Conservation (phyloP, 2,888 invertebrate species). For the Noctua pronuba region DNA sequence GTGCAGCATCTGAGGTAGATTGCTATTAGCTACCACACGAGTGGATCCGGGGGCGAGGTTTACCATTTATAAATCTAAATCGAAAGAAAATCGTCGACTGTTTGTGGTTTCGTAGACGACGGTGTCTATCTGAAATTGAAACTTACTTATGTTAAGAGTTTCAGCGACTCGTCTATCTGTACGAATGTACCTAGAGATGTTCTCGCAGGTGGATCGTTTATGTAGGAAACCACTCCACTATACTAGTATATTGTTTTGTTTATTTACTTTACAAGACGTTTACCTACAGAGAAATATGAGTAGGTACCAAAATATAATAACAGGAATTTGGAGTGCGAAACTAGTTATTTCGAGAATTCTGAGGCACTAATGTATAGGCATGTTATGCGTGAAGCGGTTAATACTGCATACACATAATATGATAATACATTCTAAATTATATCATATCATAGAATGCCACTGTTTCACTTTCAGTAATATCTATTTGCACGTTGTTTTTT, state of each 20-base stretch:
- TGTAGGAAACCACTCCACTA: constrained; percentile 37
- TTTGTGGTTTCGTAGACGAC: not conserved
- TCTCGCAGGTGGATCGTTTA: constrained; percentile 12
- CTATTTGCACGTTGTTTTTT: constrained; percentile 35
- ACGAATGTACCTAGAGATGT: constrained; percentile 3
- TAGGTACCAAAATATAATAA: constrained; percentile 21
- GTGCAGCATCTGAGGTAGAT: constrained; percentile 28
- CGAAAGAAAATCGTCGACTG: constrained; percentile 17
- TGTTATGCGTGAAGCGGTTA: not conserved
- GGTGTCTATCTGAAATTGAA: constrained; percentile 27
- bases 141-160: constrained; percentile 45
- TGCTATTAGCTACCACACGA: constrained; percentile 33
- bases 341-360: constrained; percentile 11
- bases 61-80: constrained; percentile 20
- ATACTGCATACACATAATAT: not conserved
- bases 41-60: constrained; percentile 5
- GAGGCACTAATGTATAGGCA: not conserved
- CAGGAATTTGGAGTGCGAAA: constrained; percentile 23
- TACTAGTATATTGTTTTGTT: constrained; percentile 32
- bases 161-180: constrained; percentile 14
- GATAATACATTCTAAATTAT: not conserved
- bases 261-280: constrained; percentile 22
- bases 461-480: constrained; percentile 26
- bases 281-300: constrained; percentile 24
- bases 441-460: constrained; percentile 3